Evolutionary conservation across 1,140 invertebrate genomes (phyloP).

Genomic region (Scaptomyza montana): DNA sequence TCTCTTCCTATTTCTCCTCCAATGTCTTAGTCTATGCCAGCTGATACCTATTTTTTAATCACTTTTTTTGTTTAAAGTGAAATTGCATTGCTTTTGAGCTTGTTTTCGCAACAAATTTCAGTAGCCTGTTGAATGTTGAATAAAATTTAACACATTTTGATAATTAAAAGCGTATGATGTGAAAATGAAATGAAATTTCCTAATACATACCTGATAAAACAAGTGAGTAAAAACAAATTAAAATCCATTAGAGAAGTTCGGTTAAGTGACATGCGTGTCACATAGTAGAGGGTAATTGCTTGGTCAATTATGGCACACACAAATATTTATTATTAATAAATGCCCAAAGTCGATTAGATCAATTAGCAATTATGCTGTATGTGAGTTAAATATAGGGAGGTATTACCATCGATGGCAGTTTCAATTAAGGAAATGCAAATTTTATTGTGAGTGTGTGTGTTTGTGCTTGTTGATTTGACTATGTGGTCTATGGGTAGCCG

Average conservation of each 20-base stretch:
- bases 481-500: constrained; percentile 14
- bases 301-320: constrained; percentile 61
- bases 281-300: not conserved
- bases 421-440: constrained; percentile 66
- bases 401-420: constrained; percentile 68
- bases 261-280: not conserved
- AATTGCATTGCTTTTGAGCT: not conserved
- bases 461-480: constrained; percentile 2
- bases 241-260: constrained; percentile 42
- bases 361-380: constrained; percentile 51
- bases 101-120: not conserved
- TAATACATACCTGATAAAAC: constrained; percentile 12
- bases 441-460: not conserved
- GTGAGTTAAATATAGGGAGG: constrained; percentile 10
- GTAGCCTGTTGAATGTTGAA: not conserved
- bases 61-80: not conserved
- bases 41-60: too few species aligned
- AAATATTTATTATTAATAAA: constrained; percentile 75
- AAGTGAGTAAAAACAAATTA: constrained; percentile 21
- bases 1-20: too few species aligned
- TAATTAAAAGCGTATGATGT: constrained; percentile 13
- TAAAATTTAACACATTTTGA: constrained; percentile 11
- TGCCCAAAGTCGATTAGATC: constrained; percentile 69
- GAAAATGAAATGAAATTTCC: constrained; percentile 13
- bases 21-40: too few species aligned